Base-by-base conservation (phyloP, 92 coral and sea anemone species). In the Diadumene lineata region DNA sequence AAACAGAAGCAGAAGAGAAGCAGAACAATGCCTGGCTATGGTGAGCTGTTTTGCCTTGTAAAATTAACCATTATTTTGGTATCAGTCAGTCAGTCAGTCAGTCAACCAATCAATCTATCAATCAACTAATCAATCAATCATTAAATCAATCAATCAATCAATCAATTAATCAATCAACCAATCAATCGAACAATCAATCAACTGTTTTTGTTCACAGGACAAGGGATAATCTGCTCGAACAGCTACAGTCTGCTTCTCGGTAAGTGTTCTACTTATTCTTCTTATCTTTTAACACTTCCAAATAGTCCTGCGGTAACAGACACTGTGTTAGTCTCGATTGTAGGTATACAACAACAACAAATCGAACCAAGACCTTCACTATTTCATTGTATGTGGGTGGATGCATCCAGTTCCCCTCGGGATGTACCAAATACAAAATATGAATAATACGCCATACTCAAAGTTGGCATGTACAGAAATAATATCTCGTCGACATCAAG, bases 161-260 rank as follows among this genome's bases (percentile, higher is more conserved):
- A 4, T 38, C 48, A 6, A 38, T 13, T 38, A 38, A 13, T 38
- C 7, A 13, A 38, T 6, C 48, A 38, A 6, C 13, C 48, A 4
- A 13, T 38, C 13, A 38, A 38, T 38, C 13, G 48, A 38, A 21
- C 11, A 32, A 0, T 44, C 23, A 16, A 69, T 13, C 8, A 34
- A 7, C 21, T 23, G 0, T 30, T 61, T 50, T 70, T 62, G 25
- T 69, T 70, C 34, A 24, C 78, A 94, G 98, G 97, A 83, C 87
- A 1, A 69, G 98, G 60, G 94, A 94, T 71, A 83, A 69, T 72
- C 79, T 94, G 33, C 82, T 97, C 28, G 93, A 94, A 68, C 94
- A 88, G 73, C 86, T 94, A n/a, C 92, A 86, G 76, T 66, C 90
- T 16, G 92, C 97, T 2, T 94, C 97, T 25, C 89, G 89, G 98